phyloP scores from a whole-genome alignment of 2,888 invertebrate species.

The Tridacna crocea region DNA sequence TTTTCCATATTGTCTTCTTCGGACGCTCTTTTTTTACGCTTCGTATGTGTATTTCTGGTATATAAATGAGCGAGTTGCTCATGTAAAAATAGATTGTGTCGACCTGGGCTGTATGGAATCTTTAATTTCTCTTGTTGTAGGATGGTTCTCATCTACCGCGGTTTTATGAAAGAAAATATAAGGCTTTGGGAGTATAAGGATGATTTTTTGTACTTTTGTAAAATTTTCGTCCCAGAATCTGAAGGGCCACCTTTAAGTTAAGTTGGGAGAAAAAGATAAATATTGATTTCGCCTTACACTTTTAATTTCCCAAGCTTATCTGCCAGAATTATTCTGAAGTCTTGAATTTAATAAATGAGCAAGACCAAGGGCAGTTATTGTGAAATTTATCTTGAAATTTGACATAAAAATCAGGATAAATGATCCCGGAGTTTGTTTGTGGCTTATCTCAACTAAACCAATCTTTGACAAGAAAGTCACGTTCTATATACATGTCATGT shows the following conservation, averaged over 20 bases:
- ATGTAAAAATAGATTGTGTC: no score
- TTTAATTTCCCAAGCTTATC: slow-evolving; percentile 24
- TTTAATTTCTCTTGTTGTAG: no score
- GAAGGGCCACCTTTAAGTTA: no score
- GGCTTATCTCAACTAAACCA: slow-evolving; percentile 22
- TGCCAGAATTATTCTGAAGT: not conserved
- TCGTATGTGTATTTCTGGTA: no score
- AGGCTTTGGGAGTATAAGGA: not conserved
- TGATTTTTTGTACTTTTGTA: no score
- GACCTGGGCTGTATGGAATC: no score
- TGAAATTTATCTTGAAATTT: slow-evolving; percentile 42
- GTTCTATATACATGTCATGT: slow-evolving; percentile 18
- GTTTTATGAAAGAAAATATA: not conserved
- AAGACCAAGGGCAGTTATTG: slow-evolving; percentile 31
- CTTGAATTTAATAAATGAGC: slow-evolving; percentile 26
- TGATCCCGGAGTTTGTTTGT: not conserved
- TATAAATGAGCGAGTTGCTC: no score
- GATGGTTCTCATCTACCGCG: no score
- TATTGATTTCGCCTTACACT: not conserved
- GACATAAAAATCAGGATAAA: slow-evolving; percentile 34
- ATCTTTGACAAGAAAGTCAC: slow-evolving; percentile 23
- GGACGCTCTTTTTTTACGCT: no score
- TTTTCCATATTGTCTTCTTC: no score
- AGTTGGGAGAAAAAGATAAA: no score
- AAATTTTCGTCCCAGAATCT: no score